Base-by-base conservation (phyloP, 2,113 vertebrate genomes). In the Boleophthalmus pectinirostris region DNA sequence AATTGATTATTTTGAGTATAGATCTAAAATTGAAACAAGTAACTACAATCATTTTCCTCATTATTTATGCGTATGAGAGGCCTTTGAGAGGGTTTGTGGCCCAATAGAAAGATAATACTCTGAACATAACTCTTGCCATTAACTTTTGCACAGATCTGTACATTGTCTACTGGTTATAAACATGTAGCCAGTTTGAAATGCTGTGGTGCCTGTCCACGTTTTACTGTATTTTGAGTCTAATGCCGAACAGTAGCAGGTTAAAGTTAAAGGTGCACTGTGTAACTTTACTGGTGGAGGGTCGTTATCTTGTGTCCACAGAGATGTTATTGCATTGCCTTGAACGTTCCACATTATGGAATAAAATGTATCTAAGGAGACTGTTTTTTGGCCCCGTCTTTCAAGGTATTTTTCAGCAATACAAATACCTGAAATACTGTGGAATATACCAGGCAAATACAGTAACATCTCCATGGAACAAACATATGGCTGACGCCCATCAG, bases 201-300 rank as follows among this genome's bases (percentile, higher is more conserved):
- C 67, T 85, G 77, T 57, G 14, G 68, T 68, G 61, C 69, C 71
- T 68, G 74, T 85, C 77, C 69, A 83, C 61, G 64, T 80, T 86
- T 53, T 68, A 46, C 18, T 78, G 64, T 15, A 14, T 60, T 16
- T 71, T 61, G 68, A 67, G 45, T 57, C 72, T 66, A 46, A 79
- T 20, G 12, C 54, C 38, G 46, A 38, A 20, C 43, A 58, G 68
- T 58, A 60, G 74, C 74, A 70, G 73, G 74, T 74, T 74, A 72
- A 70, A 73, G 73, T 74, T 74, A 56, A 65, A 29, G 29, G 29
- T 29, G 29, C 29, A 29, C 29, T 29, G 29, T 29, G 29, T 29
- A 29, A 29, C 29, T 29, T 29, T 29, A 2, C 29, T 2, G 4
- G 29, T 29, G 29, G 29, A 29, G 29, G 29, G 29, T 29, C 2